These are phyloP conservation scores for Reticulitermes speratus DNA, from an alignment of 1,140 invertebrate genomes.

Conservation along the genomic window DNA sequence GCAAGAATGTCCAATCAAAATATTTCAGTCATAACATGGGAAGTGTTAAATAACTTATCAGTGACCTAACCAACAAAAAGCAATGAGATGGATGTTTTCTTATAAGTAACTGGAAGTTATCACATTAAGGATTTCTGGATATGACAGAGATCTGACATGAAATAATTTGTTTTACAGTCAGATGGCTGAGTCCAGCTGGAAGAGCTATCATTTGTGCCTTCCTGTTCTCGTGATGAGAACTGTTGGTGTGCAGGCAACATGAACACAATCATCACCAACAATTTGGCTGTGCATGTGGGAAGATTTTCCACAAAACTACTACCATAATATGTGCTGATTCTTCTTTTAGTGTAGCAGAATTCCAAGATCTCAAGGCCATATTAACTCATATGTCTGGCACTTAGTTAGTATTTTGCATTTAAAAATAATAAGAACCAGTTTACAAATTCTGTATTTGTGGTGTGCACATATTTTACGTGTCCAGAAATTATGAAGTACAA, in stretches of 20 bases:
- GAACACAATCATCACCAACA: neutral
- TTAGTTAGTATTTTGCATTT: neutral
- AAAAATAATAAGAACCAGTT: too few relatives aligned
- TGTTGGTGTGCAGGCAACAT: neutral
- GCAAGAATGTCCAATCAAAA: too few relatives aligned
- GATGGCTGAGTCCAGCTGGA: neutral
- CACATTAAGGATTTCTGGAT: too few relatives aligned
- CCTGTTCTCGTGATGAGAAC: neutral
- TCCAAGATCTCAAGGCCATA: neutral
- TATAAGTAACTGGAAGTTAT: too few relatives aligned
- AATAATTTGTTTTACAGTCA: neutral
- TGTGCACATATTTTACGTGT: too few relatives aligned
- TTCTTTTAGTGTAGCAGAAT: neutral
- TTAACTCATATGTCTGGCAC: neutral
- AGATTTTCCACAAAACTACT: neutral
- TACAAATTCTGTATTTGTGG: too few relatives aligned
- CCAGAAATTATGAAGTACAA: too few relatives aligned
- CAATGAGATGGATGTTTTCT: too few relatives aligned
- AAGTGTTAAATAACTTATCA: too few relatives aligned
- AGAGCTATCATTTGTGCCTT: neutral
- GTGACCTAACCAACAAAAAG: too few relatives aligned
- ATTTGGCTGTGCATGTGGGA: conserved; percentile 2
- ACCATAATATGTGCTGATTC: too few relatives aligned
- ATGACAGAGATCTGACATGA: neutral
- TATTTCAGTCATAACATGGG: too few relatives aligned